Evolutionary conservation across 2,888 invertebrate species (phyloP), one percentile per base, ranked within the genome.

Genomic region (Drosophila demipolita): DNA sequence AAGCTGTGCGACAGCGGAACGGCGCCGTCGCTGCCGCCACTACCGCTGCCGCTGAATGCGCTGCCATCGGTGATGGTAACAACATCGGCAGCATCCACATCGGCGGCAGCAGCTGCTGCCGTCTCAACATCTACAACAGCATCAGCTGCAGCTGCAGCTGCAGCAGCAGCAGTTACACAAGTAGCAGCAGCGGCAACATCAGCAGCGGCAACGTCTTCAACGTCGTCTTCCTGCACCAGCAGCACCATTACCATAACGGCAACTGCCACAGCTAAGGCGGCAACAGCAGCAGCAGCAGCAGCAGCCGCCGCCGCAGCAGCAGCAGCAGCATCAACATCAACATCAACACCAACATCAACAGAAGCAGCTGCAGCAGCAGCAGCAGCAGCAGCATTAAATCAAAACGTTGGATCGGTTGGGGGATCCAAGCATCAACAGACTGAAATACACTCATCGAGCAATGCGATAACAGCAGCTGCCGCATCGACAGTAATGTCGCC

Each of bases 1-100:
- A 96, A 96, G 94, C 95, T 96, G 95, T 95, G 95, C 92, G 95
- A 88, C 92, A 94, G 90, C 72, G 87, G 88, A 36, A 75, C 86
- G 52, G 83, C 78, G 17, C 76, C 86, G 58, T 72, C 90, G 67
- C 79, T 86, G 69, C 78, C 88, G 76, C 81, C 87, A 45, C 9
- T 35, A 35, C 63, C 90, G 75, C 75, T 85, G 66, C 82, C 81
- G 57, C 54, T 54, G 38, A 38, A 38, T 54, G 57, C 78, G 20
- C 40, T 77, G 66, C 63, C 57, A 42, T 57, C 73, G 65, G 71
- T 77, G 60, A 71, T 78, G 60, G 66, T 79, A 50, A 71, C 82
- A 64, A 49, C 52, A 35, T 68, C 73, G 12, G 76, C 78, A 17
- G 79, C 82, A 35, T 80, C 84, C 33, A 77, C 86, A 64, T 79